These are phyloP conservation scores for Hoplodrina blanda DNA, from an alignment of 2,888 invertebrate genomes.

Conservation along the genomic window DNA sequence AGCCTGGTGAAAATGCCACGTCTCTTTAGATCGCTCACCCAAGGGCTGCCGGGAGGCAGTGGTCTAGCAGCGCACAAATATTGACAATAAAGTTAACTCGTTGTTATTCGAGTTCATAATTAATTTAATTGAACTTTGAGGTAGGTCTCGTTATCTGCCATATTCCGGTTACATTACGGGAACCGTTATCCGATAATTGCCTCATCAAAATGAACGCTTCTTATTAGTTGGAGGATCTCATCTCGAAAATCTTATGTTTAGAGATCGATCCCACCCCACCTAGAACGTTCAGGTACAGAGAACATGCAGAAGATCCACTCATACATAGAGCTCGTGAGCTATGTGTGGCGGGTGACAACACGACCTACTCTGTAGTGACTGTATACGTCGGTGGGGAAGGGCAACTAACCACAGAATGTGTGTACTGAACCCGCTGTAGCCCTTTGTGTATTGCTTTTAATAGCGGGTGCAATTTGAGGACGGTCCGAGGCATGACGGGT, in stretches of 20 bases:
- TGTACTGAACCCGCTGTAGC: slow-evolving; percentile 12
- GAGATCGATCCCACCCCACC: neutral
- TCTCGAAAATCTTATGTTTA: slow-evolving; percentile 6
- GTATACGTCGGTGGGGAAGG: neutral
- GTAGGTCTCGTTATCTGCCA: neutral
- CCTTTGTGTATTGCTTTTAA: slow-evolving; percentile 4
- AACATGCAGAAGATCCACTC: neutral
- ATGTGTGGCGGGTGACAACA: slow-evolving; percentile 1
- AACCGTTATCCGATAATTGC: slow-evolving; percentile 20
- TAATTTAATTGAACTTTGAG: neutral
- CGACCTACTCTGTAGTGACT: neutral
- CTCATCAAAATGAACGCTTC: slow-evolving; percentile 21
- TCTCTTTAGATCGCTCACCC: too few species aligned
- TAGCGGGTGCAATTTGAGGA: slow-evolving; percentile 12
- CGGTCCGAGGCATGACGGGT: neutral
- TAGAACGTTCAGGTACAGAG: neutral
- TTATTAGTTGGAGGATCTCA: neutral
- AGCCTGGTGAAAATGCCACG: too few species aligned
- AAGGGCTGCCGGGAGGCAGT: too few species aligned
- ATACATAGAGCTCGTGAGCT: neutral
- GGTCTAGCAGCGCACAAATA: too few species aligned
- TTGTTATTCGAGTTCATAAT: neutral
- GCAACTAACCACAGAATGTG: slow-evolving; percentile 29
- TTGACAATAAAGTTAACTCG: neutral
- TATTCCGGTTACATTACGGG: slow-evolving; percentile 22